Evolutionary conservation across 2,797 vertebrate genomes (phyloP).

Genomic region (Bradypodion ventrale): DNA sequence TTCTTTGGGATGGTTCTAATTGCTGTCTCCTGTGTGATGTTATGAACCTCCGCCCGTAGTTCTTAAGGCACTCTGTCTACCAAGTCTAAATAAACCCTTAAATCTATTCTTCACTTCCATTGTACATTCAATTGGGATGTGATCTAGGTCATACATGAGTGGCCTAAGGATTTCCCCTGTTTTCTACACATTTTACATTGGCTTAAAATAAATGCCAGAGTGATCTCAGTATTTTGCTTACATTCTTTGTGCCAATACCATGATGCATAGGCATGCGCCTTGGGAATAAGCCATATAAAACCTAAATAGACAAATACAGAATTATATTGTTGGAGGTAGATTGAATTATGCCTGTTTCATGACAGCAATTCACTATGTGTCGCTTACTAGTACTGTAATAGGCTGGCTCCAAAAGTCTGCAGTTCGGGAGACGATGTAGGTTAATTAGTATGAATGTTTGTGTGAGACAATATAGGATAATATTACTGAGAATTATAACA

Average conservation of each 20-base stretch:
- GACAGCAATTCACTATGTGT: conserved; percentile 9
- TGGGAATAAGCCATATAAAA: background rate
- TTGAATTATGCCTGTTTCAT: background rate
- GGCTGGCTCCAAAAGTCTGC: conserved; percentile 3
- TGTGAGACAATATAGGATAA: background rate
- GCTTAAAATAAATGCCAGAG: background rate
- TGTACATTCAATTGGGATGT: no score
- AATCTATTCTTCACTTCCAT: no score
- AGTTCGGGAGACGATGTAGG: background rate
- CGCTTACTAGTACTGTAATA: background rate
- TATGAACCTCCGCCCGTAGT: no score
- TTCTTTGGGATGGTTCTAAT: no score
- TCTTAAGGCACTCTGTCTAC: no score
- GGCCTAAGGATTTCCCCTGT: no score
- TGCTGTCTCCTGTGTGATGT: no score
- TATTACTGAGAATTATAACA: conserved; percentile 16
- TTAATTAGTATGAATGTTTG: conserved; percentile 26
- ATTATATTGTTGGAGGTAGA: background rate
- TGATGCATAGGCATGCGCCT: background rate
- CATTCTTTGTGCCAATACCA: background rate
- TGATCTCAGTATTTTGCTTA: background rate
- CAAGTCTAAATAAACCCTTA: no score
- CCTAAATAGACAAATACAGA: background rate
- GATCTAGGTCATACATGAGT: no score
- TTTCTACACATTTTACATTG: no score